Conservation (phyloP, 1,140 invertebrate species). For the Drosophila funebris region DNA sequence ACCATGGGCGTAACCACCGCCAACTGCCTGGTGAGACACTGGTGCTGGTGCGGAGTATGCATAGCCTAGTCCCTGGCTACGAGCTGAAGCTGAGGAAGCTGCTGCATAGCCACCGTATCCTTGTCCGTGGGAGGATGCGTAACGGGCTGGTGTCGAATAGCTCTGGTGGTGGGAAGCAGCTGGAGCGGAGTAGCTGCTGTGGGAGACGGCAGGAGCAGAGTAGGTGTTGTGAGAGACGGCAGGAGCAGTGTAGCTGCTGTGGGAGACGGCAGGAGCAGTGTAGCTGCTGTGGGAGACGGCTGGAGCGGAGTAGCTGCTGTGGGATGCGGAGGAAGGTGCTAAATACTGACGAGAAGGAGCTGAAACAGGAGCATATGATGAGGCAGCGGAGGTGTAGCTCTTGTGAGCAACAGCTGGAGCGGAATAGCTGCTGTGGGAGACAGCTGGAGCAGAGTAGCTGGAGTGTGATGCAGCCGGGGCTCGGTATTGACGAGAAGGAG, state of each 20-base stretch:
- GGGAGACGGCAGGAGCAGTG: conserved; percentile 11
- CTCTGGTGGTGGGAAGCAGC: too few species aligned
- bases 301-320: background rate
- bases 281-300: conserved; percentile 25
- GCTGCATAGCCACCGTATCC: conserved; percentile 17
- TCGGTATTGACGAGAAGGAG: too few species aligned
- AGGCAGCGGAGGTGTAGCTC: background rate
- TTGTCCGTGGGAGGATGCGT: conserved; percentile 13
- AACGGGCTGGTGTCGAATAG: conserved; percentile 27
- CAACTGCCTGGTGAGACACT: too few species aligned
- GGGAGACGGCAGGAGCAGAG: conserved; percentile 20
- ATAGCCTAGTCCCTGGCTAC: conserved; percentile 13
- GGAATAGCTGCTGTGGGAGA: conserved; percentile 11
- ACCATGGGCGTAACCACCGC: too few species aligned
- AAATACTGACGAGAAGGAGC: background rate
- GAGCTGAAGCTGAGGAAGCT: conserved; percentile 1
- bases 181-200: conserved; percentile 23
- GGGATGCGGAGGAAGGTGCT: background rate
- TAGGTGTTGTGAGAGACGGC: conserved; percentile 17
- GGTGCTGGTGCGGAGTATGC: conserved; percentile 7
- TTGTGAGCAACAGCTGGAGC: conserved; percentile 1
- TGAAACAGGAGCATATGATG: background rate
- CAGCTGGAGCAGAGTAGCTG: conserved; percentile 26
- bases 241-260: conserved; percentile 19
- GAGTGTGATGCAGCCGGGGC: background rate